Base-by-base conservation (phyloP, 2,888 invertebrate species). In the Machimus atricapillus region DNA sequence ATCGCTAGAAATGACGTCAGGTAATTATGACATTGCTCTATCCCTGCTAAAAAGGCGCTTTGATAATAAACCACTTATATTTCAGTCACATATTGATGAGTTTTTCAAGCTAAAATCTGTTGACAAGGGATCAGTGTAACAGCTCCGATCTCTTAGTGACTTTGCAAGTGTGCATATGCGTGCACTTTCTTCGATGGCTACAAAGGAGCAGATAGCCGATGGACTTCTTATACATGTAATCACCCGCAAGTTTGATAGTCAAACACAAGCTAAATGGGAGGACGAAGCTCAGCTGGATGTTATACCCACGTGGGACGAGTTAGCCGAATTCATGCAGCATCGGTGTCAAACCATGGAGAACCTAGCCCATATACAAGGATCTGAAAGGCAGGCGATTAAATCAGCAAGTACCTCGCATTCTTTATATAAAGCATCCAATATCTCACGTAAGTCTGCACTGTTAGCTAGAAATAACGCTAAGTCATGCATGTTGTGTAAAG, bases 61-160 rank as follows among this genome's bases (percentile, higher is more conserved):
- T 6, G 79, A 81, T 27, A 81, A 81, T 16, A 81, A 81, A 81
- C 31, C 31, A 12, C 37, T 81, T 23, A 81, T 81, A 19, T 81
- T 81, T 81, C 43, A 81, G 52, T 52, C 43, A 0, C 79, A 52
- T 8, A 52, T 81, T n/a, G 46, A 19, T 12, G 23, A 81, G 2
- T 14, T 27, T 9, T 23, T 81, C 16, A 81, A 81, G 3, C 2
- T 81, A 7, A 23, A 16, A 7, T 2, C 7, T 5, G 52, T 27
- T 52, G 46, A 46, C 1, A 52, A 81, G 1, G 16, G 27, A 6
- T 27, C 52, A 52, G 46, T 37, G 12, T 4, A 52, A 0, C 27
- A 52, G n/a, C 52, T 43, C 1, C 6, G 81, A 16, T 6, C 23
- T 27, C 19, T 81, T 8, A 46, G 23, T 52, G 81, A 81, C 1